phyloP scores from a whole-genome alignment of 2,113 vertebrate genomes.

The Leptobrachium leishanense region DNA sequence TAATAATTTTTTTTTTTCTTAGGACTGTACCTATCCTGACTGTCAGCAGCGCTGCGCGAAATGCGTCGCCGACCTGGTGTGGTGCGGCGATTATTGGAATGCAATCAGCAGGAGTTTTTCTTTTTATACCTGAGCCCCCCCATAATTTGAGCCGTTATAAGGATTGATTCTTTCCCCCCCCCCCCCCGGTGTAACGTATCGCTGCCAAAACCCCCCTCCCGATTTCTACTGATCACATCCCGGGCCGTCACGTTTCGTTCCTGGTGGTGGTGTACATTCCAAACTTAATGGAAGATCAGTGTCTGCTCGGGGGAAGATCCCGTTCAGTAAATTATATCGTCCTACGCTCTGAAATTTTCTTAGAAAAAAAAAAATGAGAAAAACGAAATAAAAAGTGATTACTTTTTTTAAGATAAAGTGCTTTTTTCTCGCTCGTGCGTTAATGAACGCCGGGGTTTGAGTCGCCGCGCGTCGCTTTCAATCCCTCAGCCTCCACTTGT shows the following conservation, averaged over 20 bases:
- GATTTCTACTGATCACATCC: conserved; percentile 14
- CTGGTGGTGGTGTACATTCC: conserved; percentile 42
- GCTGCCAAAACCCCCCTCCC: not conserved
- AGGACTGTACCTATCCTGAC: too few relatives aligned
- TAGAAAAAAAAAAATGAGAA: conserved; percentile 16
- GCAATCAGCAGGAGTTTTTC: not conserved
- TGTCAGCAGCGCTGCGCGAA: too few relatives aligned
- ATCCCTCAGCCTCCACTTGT: too few relatives aligned
- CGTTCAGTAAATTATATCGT: conserved; percentile 5
- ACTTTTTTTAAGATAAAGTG: conserved; percentile 19
- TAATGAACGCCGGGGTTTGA: too few relatives aligned
- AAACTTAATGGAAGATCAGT: conserved; percentile 11
- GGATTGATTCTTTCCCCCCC: not conserved
- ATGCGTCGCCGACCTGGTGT: not conserved
- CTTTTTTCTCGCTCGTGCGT: not conserved
- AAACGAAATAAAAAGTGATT: conserved; percentile 19
- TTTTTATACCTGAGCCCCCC: not conserved
- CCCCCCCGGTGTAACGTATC: not conserved
- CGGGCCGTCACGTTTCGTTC: conserved; percentile 6
- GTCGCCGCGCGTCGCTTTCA: too few relatives aligned
- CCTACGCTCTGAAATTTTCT: conserved; percentile 38
- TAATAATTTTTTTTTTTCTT: too few relatives aligned
- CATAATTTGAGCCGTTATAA: not conserved
- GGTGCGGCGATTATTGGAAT: not conserved
- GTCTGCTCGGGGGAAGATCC: conserved; percentile 9